A percentile compares a stretch with the other conserved stretches of the same genome.
These are phyloP conservation scores for Agriotes lineatus DNA, from an alignment of 2,888 invertebrate genomes.

Conservation along the genomic window DNA sequence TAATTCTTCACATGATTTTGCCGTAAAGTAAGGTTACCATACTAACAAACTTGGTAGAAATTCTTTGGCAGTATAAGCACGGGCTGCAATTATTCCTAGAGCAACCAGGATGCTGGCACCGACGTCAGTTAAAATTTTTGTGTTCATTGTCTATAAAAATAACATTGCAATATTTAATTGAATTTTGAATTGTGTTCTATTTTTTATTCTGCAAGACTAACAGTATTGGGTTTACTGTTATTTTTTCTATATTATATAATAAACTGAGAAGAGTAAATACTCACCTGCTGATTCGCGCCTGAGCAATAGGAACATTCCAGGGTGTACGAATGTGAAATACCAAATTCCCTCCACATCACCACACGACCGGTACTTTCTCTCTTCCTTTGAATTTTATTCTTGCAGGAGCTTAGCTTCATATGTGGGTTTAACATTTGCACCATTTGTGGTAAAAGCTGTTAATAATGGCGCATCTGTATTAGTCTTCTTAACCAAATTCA, in stretches of 20 bases:
- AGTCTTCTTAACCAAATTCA: background rate
- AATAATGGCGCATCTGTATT: constrained; percentile 26
- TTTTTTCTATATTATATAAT: too few relatives aligned
- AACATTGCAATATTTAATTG: background rate
- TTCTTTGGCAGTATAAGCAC: background rate
- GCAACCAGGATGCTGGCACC: constrained; percentile 51
- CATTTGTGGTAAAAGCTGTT: constrained; percentile 47
- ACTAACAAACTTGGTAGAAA: background rate
- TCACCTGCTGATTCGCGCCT: constrained; percentile 52
- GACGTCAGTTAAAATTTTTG: constrained; percentile 52
- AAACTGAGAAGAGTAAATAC: background rate
- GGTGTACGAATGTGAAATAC: constrained; percentile 82
- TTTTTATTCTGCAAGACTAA: too few relatives aligned
- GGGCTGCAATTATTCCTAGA: constrained; percentile 43
- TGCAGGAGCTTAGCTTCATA: constrained; percentile 50
- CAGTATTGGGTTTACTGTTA: too few relatives aligned
- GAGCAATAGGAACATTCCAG: constrained; percentile 87
- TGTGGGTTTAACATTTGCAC: constrained; percentile 45
- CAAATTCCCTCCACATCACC: constrained; percentile 87
- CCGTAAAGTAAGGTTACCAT: too few relatives aligned
- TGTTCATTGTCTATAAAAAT: constrained; percentile 51
- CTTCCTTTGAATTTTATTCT: constrained; percentile 79
- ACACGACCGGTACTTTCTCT: constrained; percentile 88
- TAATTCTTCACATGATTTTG: too few relatives aligned
- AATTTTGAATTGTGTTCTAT: background rate